These are phyloP conservation scores for Acleris emargana DNA, from an alignment of 2,888 invertebrate species.

Conservation along the genomic window DNA sequence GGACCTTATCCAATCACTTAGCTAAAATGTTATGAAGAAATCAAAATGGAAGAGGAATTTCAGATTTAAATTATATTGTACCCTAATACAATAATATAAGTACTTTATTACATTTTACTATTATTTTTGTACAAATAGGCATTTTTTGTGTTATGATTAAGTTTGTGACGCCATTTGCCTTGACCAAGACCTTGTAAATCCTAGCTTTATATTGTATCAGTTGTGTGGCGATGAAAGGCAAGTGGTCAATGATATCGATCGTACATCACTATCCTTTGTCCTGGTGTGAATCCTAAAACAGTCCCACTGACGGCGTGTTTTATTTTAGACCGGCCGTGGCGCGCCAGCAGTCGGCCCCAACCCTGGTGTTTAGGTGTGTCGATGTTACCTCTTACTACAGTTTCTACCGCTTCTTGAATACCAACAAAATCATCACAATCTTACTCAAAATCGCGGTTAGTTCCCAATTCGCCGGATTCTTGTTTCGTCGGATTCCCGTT, in stretches of 20 bases:
- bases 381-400: conserved; percentile 75
- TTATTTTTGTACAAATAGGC: conserved; percentile 21
- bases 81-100: too few relatives aligned
- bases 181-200: background rate
- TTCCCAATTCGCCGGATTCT: too few relatives aligned
- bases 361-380: conserved; percentile 85
- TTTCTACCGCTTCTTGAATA: conserved; percentile 66
- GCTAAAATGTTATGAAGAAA: too few relatives aligned
- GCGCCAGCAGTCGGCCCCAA: conserved; percentile 83
- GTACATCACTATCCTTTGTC: conserved; percentile 44
- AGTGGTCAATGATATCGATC: conserved; percentile 38
- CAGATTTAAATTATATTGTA: too few relatives aligned
- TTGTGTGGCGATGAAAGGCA: conserved; percentile 42
- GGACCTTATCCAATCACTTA: too few relatives aligned
- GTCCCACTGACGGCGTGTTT: conserved; percentile 77
- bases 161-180: conserved; percentile 29
- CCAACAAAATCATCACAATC: conserved; percentile 37
- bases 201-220: background rate
- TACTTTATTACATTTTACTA: background rate
- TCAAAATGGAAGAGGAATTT: too few relatives aligned
- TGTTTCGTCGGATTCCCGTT: too few relatives aligned
- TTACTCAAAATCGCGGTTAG: too few relatives aligned
- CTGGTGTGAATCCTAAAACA: conserved; percentile 54
- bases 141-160: conserved; percentile 22
- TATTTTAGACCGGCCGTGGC: conserved; percentile 84